A percentile compares a stretch with the other conserved stretches of the same genome.
phyloP scores from a whole-genome alignment of 1,140 invertebrate genomes.

The Drosophila melanica region DNA sequence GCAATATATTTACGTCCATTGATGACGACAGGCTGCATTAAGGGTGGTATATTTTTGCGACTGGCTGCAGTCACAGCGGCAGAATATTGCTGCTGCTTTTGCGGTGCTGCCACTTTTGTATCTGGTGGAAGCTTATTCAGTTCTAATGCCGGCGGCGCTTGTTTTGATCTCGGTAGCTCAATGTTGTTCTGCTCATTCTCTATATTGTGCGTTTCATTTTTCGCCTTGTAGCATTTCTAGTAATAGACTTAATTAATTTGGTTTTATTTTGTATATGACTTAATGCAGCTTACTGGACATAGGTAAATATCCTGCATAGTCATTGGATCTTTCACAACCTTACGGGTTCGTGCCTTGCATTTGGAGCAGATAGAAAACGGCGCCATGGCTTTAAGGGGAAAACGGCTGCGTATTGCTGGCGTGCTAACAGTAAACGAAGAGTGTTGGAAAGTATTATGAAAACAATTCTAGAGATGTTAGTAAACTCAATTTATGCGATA shows the following conservation, averaged over 20 bases:
- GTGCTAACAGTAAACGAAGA: background rate
- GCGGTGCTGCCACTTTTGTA: background rate
- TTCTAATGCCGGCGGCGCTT: background rate
- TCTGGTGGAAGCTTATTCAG: background rate
- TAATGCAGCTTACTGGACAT: conserved; percentile 40
- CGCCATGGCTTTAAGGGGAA: conserved; percentile 22
- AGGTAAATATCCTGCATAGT: conserved; percentile 46
- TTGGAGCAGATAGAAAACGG: conserved; percentile 49
- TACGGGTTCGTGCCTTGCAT: conserved; percentile 40
- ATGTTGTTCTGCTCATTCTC: background rate
- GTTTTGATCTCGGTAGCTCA: background rate
- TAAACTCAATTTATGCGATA: background rate
- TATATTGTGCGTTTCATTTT: background rate
- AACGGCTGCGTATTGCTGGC: background rate
- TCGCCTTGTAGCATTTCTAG: conserved; percentile 31
- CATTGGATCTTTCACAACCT: conserved; percentile 20
- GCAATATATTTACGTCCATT: conserved; percentile 58
- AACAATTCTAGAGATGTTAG: background rate
- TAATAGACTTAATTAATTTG: background rate
- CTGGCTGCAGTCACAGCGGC: too few species aligned
- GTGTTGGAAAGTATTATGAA: conserved; percentile 15
- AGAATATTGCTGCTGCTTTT: background rate
- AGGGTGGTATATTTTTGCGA: conserved; percentile 10
- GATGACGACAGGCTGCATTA: conserved; percentile 54
- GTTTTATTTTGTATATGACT: too few species aligned